phyloP scores from a whole-genome alignment of 2,797 vertebrate genomes.

The Simalia tracyae region DNA sequence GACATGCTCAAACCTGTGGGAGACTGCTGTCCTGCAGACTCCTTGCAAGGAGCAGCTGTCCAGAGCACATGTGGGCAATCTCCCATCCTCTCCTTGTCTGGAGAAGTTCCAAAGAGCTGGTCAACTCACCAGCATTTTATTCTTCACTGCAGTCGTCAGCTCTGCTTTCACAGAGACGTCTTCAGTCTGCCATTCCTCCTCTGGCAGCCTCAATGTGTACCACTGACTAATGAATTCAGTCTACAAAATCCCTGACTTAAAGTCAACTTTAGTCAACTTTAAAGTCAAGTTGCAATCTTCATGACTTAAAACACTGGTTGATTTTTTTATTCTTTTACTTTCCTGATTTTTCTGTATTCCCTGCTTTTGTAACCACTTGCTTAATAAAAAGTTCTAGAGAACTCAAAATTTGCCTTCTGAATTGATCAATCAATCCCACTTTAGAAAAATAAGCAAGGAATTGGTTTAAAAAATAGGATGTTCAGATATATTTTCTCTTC shows the following conservation, averaged over 20 bases:
- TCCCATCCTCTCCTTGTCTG: neutral
- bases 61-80: neutral
- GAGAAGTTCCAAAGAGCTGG: neutral
- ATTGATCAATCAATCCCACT: neutral
- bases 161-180: neutral
- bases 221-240: neutral
- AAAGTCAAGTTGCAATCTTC: neutral
- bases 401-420: neutral
- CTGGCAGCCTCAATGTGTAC: neutral
- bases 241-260: neutral
- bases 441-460: neutral
- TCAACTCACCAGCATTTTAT: neutral
- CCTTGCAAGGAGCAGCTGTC: neutral
- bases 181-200: neutral
- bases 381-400: neutral
- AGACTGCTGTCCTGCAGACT: neutral
- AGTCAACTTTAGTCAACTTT: neutral
- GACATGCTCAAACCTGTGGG: neutral
- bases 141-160: neutral
- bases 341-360: neutral
- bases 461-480: neutral
- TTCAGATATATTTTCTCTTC: neutral
- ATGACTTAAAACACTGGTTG: neutral
- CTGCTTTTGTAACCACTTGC: neutral
- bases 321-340: neutral